A percentile compares a stretch with the other conserved stretches of the same genome.
These are phyloP conservation scores for Zosterops lateralis DNA, from an alignment of 2,113 vertebrate genomes.

Conservation along the genomic window DNA sequence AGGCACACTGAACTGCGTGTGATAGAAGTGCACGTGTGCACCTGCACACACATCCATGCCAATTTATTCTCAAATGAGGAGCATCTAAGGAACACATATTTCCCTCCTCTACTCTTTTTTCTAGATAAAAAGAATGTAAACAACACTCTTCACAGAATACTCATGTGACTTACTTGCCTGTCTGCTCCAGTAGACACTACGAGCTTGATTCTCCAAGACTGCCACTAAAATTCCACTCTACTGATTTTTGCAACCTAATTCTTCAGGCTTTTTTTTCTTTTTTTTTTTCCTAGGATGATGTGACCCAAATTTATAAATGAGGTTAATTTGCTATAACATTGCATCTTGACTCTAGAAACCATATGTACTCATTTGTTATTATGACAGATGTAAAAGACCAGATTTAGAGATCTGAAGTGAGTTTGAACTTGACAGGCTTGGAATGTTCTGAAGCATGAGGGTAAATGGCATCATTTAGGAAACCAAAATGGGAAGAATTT, in stretches of 20 bases:
- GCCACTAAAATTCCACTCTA: conserved; percentile 65
- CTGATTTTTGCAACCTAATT: conserved; percentile 68
- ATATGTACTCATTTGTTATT: not conserved
- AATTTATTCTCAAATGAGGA: not conserved
- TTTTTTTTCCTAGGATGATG: conserved; percentile 2
- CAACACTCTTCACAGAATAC: conserved; percentile 7
- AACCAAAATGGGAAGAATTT: conserved; percentile 16
- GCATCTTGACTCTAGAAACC: conserved; percentile 22
- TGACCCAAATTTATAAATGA: conserved; percentile 65
- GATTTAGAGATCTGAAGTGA: not conserved
- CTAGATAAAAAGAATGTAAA: conserved; percentile 5
- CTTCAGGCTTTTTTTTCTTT: not conserved
- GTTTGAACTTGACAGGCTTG: conserved; percentile 14
- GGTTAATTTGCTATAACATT: conserved; percentile 37
- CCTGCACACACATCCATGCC: rapidly evolving
- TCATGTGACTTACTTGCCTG: conserved; percentile 47
- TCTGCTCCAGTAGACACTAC: conserved; percentile 56
- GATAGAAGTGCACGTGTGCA: rapidly evolving
- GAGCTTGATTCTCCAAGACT: conserved; percentile 69
- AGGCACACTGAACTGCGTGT: not conserved
- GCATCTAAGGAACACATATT: not conserved
- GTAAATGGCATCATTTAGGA: conserved; percentile 11
- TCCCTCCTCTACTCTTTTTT: not conserved
- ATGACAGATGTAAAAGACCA: conserved; percentile 17
- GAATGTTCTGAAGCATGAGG: not conserved